Percentiles rank a stretch among this genome's conserved stretches.
phyloP scores from a whole-genome alignment of 2,888 invertebrate genomes.

The Altica lythri region DNA sequence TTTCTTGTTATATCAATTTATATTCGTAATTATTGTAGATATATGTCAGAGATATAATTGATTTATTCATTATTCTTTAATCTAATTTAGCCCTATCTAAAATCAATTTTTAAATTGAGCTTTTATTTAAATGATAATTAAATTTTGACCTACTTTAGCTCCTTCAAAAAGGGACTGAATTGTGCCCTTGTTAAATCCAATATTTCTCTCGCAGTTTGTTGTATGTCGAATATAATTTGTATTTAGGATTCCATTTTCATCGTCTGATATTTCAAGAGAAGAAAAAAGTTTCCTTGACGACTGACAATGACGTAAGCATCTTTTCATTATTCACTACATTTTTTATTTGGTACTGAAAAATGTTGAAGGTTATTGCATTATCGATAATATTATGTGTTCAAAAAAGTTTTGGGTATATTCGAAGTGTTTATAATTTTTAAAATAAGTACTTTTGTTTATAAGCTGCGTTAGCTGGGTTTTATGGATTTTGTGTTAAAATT shows the following conservation, averaged over 20 bases:
- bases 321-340: no score
- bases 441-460: no score
- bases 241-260: constrained; percentile 5
- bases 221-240: neutral
- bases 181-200: constrained; percentile 2
- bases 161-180: constrained; percentile 8
- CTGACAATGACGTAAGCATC: no score
- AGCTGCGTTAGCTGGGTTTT: no score
- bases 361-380: no score
- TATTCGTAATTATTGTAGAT: neutral
- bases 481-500: no score
- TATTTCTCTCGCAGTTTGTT: neutral
- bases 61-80: constrained; percentile 13
- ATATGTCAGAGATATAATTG: neutral
- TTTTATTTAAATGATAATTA: constrained; percentile 20
- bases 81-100: constrained; percentile 9
- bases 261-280: neutral
- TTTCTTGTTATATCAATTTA: neutral
- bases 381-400: no score
- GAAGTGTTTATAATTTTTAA: no score
- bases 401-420: no score
- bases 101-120: constrained; percentile 15
- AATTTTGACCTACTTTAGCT: constrained; percentile 17
- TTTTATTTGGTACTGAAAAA: no score
- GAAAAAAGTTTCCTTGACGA: no score